Base-by-base conservation (phyloP, 2,797 vertebrate genomes). In the Mycteria americana region DNA sequence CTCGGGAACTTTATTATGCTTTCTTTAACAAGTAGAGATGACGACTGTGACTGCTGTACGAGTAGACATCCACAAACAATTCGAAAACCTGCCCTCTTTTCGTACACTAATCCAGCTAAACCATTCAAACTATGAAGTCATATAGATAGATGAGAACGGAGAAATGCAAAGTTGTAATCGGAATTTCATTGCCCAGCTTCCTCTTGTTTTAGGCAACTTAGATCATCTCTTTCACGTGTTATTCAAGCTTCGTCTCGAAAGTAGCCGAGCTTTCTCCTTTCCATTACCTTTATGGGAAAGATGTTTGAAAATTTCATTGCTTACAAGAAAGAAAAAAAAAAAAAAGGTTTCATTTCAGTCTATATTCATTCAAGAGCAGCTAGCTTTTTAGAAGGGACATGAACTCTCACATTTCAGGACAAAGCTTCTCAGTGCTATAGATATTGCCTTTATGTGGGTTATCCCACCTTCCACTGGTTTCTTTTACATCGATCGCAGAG, bases 211-310 rank as follows among this genome's bases (percentile, higher is more conserved):
- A 33, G 45, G 74, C 37, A 39, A 18, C 51, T 30, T 30, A 45
- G 14, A 30, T 30, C 24, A 12, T 27, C 80, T 64, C 56, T 50
- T 41, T 28, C 60, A 15, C 0, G 1, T 0, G 8, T 12, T 68
- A 19, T 10, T 74, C 31, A 30, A 56, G 37, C 11, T 63, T 43
- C 7, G 5, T 31, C 56, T 25, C 39, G 64, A 63, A n/a, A 24
- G 27, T 2, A 37, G 35, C 54, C 37, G 23, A 56, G 31, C 24
- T 22, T 50, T 43, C 50, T 37, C 48, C 43, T 57, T 80, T 27
- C 54, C 6, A 3, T 6, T 30, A 6, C n/a, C 13, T 23, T 35
- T 11, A 27, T 7, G 12, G 33, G 28, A 46, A 72, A 70, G 37
- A 15, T 31, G 53, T 17, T 65, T 33, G 39, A 48, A 43, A 43